Evolutionary conservation across 1,140 invertebrate species (phyloP).

Genomic region (Nymphalis io): DNA sequence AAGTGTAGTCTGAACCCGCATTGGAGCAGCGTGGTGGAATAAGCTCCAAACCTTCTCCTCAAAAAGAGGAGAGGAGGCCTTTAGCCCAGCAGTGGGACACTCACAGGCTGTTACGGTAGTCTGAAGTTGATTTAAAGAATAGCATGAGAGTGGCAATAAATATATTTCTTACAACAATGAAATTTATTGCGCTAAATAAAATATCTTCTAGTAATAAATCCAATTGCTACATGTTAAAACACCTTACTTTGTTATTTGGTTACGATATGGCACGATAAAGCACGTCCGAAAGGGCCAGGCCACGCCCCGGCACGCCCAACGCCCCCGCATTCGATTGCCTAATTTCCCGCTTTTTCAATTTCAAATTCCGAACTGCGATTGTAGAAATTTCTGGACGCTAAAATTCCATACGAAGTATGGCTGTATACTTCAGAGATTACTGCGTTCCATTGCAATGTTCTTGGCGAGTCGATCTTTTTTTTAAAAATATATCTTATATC

Average conservation of each 20-base stretch:
- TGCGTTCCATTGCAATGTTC: background rate
- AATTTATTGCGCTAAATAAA: background rate
- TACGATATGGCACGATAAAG: conserved; percentile 29
- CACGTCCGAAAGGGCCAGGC: conserved; percentile 32
- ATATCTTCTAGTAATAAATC: background rate
- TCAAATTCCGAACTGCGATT: conserved; percentile 59
- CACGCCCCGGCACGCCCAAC: conserved; percentile 61
- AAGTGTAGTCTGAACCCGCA: too few species aligned
- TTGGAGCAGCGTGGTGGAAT: too few species aligned
- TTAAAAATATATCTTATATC: background rate
- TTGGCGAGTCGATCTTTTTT: background rate
- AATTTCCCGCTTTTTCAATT: conserved; percentile 71
- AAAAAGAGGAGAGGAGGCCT: too few species aligned
- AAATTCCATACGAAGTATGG: background rate
- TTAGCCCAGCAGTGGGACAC: too few species aligned
- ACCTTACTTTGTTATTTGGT: conserved; percentile 16
- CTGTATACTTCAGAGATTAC: background rate
- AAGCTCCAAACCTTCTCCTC: too few species aligned
- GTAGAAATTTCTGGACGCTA: conserved; percentile 20
- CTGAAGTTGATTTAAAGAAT: background rate
- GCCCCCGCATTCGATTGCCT: conserved; percentile 50
- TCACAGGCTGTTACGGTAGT: too few species aligned
- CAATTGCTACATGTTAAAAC: conserved; percentile 5
- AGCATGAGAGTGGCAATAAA: too few species aligned
- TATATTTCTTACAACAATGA: background rate